Percentiles rank a stretch among this genome's conserved stretches.
phyloP scores from a whole-genome alignment of 2,888 invertebrate genomes.

The Apamea crenata region DNA sequence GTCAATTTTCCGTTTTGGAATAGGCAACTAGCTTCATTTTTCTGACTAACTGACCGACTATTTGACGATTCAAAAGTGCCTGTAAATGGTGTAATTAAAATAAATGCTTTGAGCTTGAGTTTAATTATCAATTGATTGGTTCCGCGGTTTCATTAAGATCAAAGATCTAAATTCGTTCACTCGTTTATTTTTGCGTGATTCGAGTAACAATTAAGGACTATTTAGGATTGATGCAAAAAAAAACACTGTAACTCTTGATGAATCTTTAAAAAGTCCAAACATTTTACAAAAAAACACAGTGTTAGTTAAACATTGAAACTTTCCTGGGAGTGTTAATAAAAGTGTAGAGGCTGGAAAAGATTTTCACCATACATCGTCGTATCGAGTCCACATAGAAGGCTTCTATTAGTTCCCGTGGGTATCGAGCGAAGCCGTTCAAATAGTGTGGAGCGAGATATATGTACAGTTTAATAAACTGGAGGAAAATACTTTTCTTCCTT shows the following conservation, averaged over 20 bases:
- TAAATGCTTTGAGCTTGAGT: not conserved
- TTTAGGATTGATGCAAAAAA: not conserved
- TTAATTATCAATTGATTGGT: not conserved
- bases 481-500: not conserved
- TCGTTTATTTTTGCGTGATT: not conserved
- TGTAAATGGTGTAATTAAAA: not conserved
- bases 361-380: conserved; percentile 22
- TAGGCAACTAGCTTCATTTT: not conserved
- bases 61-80: not conserved
- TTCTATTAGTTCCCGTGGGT: conserved; percentile 45
- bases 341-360: conserved; percentile 21
- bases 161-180: not conserved
- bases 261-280: not conserved
- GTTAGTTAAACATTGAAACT: not conserved
- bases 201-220: not conserved
- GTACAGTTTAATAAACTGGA: conserved; percentile 35
- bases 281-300: not conserved
- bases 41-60: not conserved
- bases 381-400: conserved; percentile 27
- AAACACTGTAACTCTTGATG: not conserved
- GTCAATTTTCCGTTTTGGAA: not conserved
- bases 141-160: not conserved
- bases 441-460: conserved; percentile 28
- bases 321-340: conserved; percentile 33
- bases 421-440: conserved; percentile 24